Evolutionary conservation across 2,888 invertebrate species (phyloP).

Genomic region (Anagyrus pseudococci): DNA sequence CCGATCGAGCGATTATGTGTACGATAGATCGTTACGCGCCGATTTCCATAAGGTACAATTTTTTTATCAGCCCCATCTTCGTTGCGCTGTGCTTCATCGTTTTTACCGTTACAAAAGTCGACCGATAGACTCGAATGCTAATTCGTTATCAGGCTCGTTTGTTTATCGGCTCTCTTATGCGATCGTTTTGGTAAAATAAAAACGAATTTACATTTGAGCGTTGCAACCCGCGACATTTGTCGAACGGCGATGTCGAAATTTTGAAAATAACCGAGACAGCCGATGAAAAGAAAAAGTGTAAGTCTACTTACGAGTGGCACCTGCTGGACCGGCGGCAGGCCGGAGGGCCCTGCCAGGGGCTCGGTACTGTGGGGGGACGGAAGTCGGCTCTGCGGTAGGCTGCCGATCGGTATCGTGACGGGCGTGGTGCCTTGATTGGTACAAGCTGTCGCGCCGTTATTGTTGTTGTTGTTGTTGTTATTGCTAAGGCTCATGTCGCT

Average conservation of each 20-base stretch:
- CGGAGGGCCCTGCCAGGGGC: slow-evolving; percentile 82
- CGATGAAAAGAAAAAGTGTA: too few species aligned
- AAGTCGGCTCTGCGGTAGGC: slow-evolving; percentile 60
- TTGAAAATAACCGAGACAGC: too few species aligned
- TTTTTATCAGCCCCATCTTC: too few species aligned
- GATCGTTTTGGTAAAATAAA: too few species aligned
- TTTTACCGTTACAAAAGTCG: too few species aligned
- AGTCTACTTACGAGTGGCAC: slow-evolving; percentile 83
- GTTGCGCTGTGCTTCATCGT: neutral
- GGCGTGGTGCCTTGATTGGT: slow-evolving; percentile 39
- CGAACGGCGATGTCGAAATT: too few species aligned
- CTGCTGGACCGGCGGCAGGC: slow-evolving; percentile 85
- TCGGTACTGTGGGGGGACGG: slow-evolving; percentile 73
- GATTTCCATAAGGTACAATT: slow-evolving; percentile 10
- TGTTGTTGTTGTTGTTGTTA: slow-evolving; percentile 49
- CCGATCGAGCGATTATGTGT: slow-evolving; percentile 16
- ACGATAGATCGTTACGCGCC: slow-evolving; percentile 18
- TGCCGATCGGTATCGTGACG: slow-evolving; percentile 37
- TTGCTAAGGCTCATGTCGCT: slow-evolving; percentile 67
- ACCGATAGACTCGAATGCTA: too few species aligned
- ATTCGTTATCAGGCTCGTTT: too few species aligned
- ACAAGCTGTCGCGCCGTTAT: slow-evolving; percentile 35
- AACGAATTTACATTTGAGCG: too few species aligned
- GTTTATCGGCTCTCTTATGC: too few species aligned
- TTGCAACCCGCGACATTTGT: too few species aligned